phyloP scores from a whole-genome alignment of 2,113 vertebrate genomes.

The Hippopotamus amphibius region DNA sequence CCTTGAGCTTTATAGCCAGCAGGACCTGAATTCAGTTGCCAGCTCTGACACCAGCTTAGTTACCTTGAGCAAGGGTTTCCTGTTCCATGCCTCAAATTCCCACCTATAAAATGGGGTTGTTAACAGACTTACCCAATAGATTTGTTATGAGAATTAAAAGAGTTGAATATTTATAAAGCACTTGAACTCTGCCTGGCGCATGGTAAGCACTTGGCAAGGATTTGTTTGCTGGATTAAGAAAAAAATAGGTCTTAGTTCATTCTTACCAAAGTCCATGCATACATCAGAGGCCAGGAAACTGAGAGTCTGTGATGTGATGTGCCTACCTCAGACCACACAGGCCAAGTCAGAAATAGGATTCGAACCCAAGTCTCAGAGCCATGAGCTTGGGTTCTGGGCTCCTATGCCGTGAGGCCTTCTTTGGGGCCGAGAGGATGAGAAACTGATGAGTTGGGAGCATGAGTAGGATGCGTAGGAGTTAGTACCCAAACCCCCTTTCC shows the following conservation, averaged over 20 bases:
- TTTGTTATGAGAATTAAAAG: not conserved
- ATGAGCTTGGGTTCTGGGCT: not conserved
- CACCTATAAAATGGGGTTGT: not conserved
- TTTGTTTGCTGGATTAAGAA: not conserved
- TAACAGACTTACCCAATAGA: not conserved
- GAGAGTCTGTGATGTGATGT: not conserved
- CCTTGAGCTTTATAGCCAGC: not conserved
- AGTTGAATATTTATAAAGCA: not conserved
- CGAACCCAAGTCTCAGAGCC: not conserved
- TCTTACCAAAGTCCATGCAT: not conserved
- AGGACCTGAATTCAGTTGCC: not conserved
- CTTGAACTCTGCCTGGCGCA: not conserved
- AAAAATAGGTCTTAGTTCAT: slow-evolving; percentile 1
- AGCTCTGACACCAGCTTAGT: not conserved
- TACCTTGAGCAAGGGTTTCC: not conserved
- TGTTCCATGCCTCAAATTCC: not conserved
- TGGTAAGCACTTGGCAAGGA: not conserved
- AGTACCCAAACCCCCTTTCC: not conserved
- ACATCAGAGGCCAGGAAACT: not conserved
- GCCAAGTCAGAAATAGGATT: not conserved
- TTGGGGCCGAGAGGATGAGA: not conserved
- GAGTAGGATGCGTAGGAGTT: not conserved
- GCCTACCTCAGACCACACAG: not conserved
- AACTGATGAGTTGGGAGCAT: not conserved
- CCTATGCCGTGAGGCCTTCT: not conserved